Evolutionary conservation across 2,797 vertebrate species (phyloP), one percentile per base, ranked within the genome.

Genomic region (Parotocinclus haroldoi): DNA sequence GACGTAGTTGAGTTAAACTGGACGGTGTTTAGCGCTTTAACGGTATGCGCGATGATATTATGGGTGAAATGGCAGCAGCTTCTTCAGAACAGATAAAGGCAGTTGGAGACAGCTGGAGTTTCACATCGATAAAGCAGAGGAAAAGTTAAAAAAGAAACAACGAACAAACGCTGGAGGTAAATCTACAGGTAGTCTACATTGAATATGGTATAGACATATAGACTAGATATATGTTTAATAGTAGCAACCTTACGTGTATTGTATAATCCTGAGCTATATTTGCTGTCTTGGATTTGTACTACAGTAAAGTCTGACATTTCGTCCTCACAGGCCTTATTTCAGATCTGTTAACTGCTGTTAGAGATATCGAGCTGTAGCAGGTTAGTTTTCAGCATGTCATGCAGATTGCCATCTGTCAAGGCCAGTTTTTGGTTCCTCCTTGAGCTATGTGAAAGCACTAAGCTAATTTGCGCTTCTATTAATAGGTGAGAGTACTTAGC

Each of bases 391-490:
- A 27, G 5, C 27, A 27, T 27, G 27, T 27, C 27, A 27, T 27
- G 27, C 27, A 27, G 2, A 27, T 27, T 27, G 27, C 27, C 27
- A 27, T 27, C 27, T 27, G 27, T 27, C 27, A 45, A 45, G 52
- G 45, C 38, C 58, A 54, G 45, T 7, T 63, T 66, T 55, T 55
- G 50, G n/a, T 54, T 70, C 60, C 38, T 55, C 38, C 55, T 46
- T n/a, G 27, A 64, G 42, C 63, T 64, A 62, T 71, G 39, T 53
- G 58, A 45, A 58, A 51, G 51, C 36, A 59, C 37, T 65, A 73
- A 77, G 73, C 71, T 70, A 44, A 74, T 77, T 74, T 64, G 64
- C 51, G 60, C 64, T 42, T 66, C 68, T 77, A 74, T 77, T 64
- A 65, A 73, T 76, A 77, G 71, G 62, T 45, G 18, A 27, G 12